These are phyloP conservation scores for Melopsittacus undulatus DNA, from an alignment of 2,797 vertebrate species.

Conservation along the genomic window DNA sequence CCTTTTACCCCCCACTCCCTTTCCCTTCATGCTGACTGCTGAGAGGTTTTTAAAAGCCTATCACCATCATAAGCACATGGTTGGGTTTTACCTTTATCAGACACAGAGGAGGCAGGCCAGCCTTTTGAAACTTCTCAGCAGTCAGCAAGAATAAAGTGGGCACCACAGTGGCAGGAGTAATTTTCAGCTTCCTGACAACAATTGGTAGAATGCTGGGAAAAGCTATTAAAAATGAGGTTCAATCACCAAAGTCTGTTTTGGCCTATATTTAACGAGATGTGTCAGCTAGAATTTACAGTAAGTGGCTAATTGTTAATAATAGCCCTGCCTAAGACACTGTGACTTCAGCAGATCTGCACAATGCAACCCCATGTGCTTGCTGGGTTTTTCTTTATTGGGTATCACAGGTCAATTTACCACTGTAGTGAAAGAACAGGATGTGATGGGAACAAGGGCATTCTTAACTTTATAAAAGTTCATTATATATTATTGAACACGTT, in stretches of 20 bases:
- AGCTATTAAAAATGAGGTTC: constrained; percentile 71
- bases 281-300: constrained; percentile 72
- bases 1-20: constrained; percentile 11
- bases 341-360: constrained; percentile 37
- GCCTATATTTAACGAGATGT: constrained; percentile 69
- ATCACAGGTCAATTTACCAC: not conserved
- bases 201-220: constrained; percentile 67
- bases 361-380: not conserved
- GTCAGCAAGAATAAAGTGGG: constrained; percentile 65
- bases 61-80: constrained; percentile 26
- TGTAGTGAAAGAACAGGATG: not conserved
- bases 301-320: constrained; percentile 75
- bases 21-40: constrained; percentile 40
- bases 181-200: constrained; percentile 72
- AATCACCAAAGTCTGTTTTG: constrained; percentile 66
- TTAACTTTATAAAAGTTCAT: not conserved
- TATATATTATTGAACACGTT: not conserved
- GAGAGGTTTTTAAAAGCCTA: constrained; percentile 56
- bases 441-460: not conserved
- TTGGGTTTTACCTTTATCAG: constrained; percentile 54
- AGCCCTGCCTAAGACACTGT: constrained; percentile 45
- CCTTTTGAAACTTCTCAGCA: constrained; percentile 72
- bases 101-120: constrained; percentile 37
- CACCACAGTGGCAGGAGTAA: constrained; percentile 64
- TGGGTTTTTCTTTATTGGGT: not conserved